Evolutionary conservation across 2,797 vertebrate species (phyloP).

Genomic region (Etheostoma perlongum): DNA sequence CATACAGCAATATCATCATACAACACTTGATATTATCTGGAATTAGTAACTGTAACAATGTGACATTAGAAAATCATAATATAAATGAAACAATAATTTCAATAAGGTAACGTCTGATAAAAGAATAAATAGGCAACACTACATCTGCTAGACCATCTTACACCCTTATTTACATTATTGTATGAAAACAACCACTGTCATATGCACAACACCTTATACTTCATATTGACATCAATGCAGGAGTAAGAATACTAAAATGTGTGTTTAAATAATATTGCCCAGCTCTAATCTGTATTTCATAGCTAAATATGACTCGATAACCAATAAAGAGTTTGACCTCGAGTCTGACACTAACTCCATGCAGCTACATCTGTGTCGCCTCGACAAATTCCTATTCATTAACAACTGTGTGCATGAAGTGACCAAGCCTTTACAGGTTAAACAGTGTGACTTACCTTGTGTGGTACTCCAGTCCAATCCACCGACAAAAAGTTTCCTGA

Average conservation of each 20-base stretch:
- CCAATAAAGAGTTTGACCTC: slow-evolving; percentile 4
- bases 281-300: neutral
- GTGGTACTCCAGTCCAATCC: slow-evolving; percentile 99
- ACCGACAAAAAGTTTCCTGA: slow-evolving; percentile 98
- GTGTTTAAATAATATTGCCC: neutral
- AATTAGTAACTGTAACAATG: neutral
- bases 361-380: neutral
- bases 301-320: neutral
- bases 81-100: neutral
- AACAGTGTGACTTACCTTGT: slow-evolving; percentile 89
- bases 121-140: neutral
- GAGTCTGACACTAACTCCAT: slow-evolving; percentile 18
- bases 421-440: neutral
- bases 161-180: neutral
- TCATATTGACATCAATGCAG: neutral
- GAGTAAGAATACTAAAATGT: neutral
- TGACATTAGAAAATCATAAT: neutral
- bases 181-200: neutral
- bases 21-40: neutral
- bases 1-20: neutral
- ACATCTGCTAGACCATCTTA: neutral
- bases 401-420: neutral
- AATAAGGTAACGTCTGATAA: neutral
- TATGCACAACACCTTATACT: neutral
- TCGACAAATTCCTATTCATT: slow-evolving; percentile 3